phyloP scores from a whole-genome alignment of 1,140 invertebrate species.

The Caenorhabditis remanei region DNA sequence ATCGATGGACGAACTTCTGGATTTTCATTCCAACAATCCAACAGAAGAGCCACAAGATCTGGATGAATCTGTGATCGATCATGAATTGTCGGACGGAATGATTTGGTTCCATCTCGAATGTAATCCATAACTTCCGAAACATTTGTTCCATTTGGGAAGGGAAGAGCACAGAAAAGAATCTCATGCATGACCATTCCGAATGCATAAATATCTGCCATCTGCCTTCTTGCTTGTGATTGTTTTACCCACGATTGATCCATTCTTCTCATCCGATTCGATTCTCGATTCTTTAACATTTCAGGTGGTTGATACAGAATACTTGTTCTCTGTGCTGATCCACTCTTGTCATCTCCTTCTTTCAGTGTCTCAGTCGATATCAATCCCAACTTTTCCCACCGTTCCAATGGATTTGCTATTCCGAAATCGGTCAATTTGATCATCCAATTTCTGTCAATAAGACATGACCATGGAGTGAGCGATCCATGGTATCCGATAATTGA shows the following conservation, averaged over 20 bases:
- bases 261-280: constrained; percentile 70
- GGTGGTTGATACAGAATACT: constrained; percentile 74
- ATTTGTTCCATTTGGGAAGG: constrained; percentile 72
- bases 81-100: constrained; percentile 73
- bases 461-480: constrained; percentile 75
- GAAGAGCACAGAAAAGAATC: constrained; percentile 74
- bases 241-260: constrained; percentile 75
- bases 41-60: constrained; percentile 72
- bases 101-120: constrained; percentile 72
- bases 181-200: constrained; percentile 78
- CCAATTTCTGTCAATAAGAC: constrained; percentile 77
- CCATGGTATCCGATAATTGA: constrained; percentile 76
- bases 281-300: constrained; percentile 75
- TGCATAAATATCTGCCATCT: constrained; percentile 74
- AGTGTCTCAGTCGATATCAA: constrained; percentile 72
- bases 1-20: constrained; percentile 76
- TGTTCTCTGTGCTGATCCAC: constrained; percentile 71
- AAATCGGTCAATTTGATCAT: constrained; percentile 77
- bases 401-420: constrained; percentile 74
- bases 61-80: constrained; percentile 74
- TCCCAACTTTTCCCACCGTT: constrained; percentile 76
- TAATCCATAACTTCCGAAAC: constrained; percentile 74
- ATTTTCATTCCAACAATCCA: constrained; percentile 76
- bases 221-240: constrained; percentile 64
- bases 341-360: constrained; percentile 75